Evolutionary conservation across 2,113 vertebrate species (phyloP), one percentile per base, ranked within the genome.

Genomic region (Opisthocomus hoazin): DNA sequence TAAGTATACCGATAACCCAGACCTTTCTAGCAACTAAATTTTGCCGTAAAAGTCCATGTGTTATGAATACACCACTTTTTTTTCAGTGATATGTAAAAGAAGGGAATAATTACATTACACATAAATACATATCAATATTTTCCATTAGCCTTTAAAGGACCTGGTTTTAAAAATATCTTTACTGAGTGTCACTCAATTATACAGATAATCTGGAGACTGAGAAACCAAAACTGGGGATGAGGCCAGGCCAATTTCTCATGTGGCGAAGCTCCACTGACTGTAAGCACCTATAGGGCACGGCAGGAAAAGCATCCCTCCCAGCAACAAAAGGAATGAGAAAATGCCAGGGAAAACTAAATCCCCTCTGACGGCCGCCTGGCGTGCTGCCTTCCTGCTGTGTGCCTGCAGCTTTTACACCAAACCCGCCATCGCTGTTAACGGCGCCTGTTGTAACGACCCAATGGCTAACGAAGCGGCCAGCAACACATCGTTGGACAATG

Each of bases 401-500:
- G 78, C 27, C 79, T 71, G 34, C 3, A 17, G 32, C 30, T 89
- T 50, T 46, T 41, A 21, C 45, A 53, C 46, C 68, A 57, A 6
- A 48, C 27, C 56, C 11, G 1, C 54, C 24, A 26, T 16, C 45
- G 15, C 45, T 3, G 1, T 45, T 23, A 37, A 2, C 1, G 2
- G 37, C 5, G 3, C 26, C 56, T 63, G 18, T 15, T 36, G 74
- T 14, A 54, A 77, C 56, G 39, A 23, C 16, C 20, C 30, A 7
- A 4, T 0, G 24, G 83, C 46, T 48, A n/a, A 45, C 6, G 56
- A 85, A 70, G 56, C 0, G 8, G 69, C 21, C 78, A 63, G 80
- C 26, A 41, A 48, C 45, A 4, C 21, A 5, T 22, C 1, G 7
- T 3, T 0, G 4, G 56, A 32, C 32, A 63, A 18, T 5, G 63